Conservation (phyloP, 2,797 vertebrate genomes). For the Xiphorhynchus erythropygius region DNA sequence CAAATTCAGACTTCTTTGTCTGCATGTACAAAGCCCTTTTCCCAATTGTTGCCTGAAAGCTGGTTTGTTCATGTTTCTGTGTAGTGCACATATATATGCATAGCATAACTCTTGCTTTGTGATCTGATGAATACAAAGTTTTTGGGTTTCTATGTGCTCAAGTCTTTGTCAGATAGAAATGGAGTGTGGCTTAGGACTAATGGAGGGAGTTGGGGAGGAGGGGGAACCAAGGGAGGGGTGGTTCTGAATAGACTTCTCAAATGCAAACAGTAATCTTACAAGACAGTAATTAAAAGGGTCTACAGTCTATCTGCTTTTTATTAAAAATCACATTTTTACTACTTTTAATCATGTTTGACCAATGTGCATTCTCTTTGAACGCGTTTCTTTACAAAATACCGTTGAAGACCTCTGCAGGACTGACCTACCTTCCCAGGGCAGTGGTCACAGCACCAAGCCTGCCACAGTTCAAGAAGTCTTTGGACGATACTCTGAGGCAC, state of each 20-base stretch:
- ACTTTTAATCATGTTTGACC: background rate
- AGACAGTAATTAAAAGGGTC: background rate
- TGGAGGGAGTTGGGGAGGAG: background rate
- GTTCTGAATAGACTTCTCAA: background rate
- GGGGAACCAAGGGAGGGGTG: background rate
- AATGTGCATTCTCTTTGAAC: background rate
- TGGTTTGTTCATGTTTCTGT: background rate
- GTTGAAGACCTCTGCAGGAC: background rate
- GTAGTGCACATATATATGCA: background rate
- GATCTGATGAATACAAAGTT: background rate
- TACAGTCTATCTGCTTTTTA: background rate
- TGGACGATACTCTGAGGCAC: background rate
- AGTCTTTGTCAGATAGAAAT: background rate
- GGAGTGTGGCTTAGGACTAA: background rate
- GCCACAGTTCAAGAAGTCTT: background rate
- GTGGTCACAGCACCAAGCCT: background rate
- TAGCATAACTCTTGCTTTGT: background rate
- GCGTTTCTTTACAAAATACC: background rate
- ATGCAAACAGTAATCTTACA: background rate
- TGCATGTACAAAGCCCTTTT: background rate
- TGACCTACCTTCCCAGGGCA: background rate
- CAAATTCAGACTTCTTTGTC: conserved; percentile 6
- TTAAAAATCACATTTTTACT: background rate
- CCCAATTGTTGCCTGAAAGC: background rate
- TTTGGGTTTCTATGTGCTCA: background rate